Base-by-base conservation (phyloP, 2,888 invertebrate genomes). In the Esperia sulphurella region DNA sequence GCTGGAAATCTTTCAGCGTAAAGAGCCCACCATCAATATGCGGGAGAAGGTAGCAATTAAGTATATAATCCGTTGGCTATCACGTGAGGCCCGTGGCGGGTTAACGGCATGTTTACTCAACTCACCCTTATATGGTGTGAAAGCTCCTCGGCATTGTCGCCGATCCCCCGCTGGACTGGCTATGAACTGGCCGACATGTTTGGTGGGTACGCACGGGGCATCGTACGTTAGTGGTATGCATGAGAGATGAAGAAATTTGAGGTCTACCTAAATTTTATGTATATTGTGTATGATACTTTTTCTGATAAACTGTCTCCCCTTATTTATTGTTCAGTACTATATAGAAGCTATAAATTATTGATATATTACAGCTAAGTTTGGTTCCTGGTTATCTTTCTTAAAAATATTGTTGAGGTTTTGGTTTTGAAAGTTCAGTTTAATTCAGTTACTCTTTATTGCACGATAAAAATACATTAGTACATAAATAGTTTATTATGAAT, bases 71-170 rank as follows among this genome's bases (percentile, higher is more conserved):
- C 80, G 72, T 70, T 55, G 74, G 68, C 74, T 75, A 82, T 79
- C 80, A 78, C 71, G 68, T 61, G 62, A 64, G 69, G 63, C 71
- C 74, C 65, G 71, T 72, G 71, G 66, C 61, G 71, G 80, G 73
- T 74, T 83, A 83, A 79, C 76, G 74, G 83, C 76, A 75, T 80
- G 83, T 84, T 84, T 83, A 81, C 81, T 78, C 72, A 68, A 70
- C 69, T 65, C 66, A 50, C 61, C 88, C 85, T 68, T 88, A 87
- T 85, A 88, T 61, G 89, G 89, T 55, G 89, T 83, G 89, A 89
- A 89, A 89, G 89, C 84, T 73, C 68, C 73, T 75, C 79, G 67
- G 77, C 75, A 83, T 83, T 87, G 87, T 88, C 81, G 80, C 77
- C 78, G 70, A 75, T 65, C 71, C 78, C 75, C 69, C 71, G 66